Evolutionary conservation across 2,888 invertebrate species (phyloP).

Genomic region (Steinernema hermaphroditum): DNA sequence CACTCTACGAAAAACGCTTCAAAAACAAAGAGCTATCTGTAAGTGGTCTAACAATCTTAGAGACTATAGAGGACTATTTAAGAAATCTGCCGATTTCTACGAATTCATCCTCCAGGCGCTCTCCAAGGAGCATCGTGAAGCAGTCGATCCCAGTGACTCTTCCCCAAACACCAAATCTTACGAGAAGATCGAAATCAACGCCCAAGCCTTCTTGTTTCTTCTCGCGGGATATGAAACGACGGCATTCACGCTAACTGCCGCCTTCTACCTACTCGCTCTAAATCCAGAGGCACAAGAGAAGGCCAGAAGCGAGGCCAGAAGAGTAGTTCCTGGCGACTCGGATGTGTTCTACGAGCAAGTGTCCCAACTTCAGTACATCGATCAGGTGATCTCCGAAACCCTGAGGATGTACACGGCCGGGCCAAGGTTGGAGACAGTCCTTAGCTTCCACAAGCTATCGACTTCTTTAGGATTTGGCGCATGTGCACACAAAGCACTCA

Average conservation of each 20-base stretch:
- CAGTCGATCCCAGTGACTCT: background rate
- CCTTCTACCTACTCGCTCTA: background rate
- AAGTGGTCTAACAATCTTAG: background rate
- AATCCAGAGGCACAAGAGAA: background rate
- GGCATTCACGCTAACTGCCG: background rate
- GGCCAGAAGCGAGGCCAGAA: background rate
- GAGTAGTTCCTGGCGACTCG: background rate
- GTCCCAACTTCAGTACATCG: background rate
- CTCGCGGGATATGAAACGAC: background rate
- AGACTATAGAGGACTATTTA: background rate
- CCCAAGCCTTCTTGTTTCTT: background rate
- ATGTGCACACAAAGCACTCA: background rate
- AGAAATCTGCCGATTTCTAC: background rate
- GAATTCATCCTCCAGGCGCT: background rate
- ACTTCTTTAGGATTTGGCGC: background rate
- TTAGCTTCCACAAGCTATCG: background rate
- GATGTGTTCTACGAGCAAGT: background rate
- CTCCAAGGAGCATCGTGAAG: background rate
- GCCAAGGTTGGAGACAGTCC: background rate
- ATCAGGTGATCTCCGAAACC: background rate
- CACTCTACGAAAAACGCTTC: background rate
- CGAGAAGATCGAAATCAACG: background rate
- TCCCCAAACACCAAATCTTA: too few species aligned
- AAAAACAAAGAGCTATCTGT: background rate
- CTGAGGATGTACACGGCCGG: background rate